Conservation (phyloP, 53 echinoderm and acorn worm genomes). For the Holothuria leucospilota region DNA sequence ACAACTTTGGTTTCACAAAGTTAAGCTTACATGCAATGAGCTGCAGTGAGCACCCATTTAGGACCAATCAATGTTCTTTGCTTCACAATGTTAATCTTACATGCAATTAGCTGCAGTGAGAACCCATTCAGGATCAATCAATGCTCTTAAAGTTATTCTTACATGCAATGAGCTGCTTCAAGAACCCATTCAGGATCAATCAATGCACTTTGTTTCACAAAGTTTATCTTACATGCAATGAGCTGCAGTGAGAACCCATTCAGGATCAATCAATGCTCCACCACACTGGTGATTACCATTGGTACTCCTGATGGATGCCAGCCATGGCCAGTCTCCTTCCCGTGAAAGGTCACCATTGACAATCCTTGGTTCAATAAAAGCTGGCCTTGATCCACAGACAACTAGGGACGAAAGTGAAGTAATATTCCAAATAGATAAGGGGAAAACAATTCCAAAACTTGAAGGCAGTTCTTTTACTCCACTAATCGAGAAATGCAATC, state of each 20-base stretch:
- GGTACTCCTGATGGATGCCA: constrained; percentile 12
- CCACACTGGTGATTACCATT: constrained; percentile 29
- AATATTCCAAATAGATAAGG: neutral
- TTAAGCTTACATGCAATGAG: too few species aligned
- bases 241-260: constrained; percentile 23
- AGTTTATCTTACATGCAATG: constrained; percentile 16
- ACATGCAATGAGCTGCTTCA: neutral
- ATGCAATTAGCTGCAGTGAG: too few species aligned
- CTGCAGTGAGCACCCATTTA: too few species aligned
- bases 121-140: too few species aligned
- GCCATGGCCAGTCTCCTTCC: constrained; percentile 15
- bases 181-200: too few species aligned
- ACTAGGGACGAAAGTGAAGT: neutral
- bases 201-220: too few species aligned
- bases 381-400: constrained; percentile 20
- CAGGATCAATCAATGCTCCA: neutral
- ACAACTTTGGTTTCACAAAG: too few species aligned
- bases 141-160: neutral
- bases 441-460: too few species aligned
- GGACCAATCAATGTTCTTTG: too few species aligned
- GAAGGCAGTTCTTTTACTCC: too few species aligned
- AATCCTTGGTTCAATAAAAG: constrained; percentile 5
- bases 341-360: constrained; percentile 4
- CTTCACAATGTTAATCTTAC: neutral
- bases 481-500: too few species aligned